Evolutionary conservation across 1,140 invertebrate species (phyloP), one percentile per base, ranked within the genome.

Genomic region (Trissolcus basalis): DNA sequence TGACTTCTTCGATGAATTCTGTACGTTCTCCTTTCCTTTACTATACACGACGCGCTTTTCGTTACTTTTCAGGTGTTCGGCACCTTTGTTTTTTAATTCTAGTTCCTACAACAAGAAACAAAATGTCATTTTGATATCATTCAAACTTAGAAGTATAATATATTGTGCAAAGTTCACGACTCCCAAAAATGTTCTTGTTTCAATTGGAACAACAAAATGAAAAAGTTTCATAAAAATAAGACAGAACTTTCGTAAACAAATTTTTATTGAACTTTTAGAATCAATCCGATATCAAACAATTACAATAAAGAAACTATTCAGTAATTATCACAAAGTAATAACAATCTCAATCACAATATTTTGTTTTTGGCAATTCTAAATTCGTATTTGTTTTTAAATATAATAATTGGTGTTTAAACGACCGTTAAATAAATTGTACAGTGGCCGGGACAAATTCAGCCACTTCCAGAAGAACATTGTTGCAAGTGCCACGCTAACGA

Each of bases 1-100:
- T 12, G 68, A 71, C 48, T 80, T 77, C 43, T 80, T 77, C 35
- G 75, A 15, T 10, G 64, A 45, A 44, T 71, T 70, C 33, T 81
- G 76, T 14, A 85, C 47, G 58, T 88, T 88, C 47, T 88, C 86
- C 54, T 88, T 88, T 39, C 85, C 87, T 61, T 85, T 83, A 53
- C 75, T 75, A 35, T 81, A 54, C 16, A 73, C 19, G 19, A 27
- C 64, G 6, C 85, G 80, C 15, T 83, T 86, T 45, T 86, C 86
- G 11, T 83, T 84, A 8, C 33, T 75, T 54, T 83, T 83, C 48
- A 73, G 69, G 12, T 82, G 83, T 35, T 85, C 83, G 33, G 83
- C 67, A 55, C 77, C 58, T 74, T 73, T 82, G 32, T 35, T 80
- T 65, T 84, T 87, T 27, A 56, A 48, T 45, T 81, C 81, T 50